Percentiles rank a stretch among this genome's conserved stretches.
phyloP scores from a whole-genome alignment of 2,888 invertebrate genomes.

The Parnassius orleans region DNA sequence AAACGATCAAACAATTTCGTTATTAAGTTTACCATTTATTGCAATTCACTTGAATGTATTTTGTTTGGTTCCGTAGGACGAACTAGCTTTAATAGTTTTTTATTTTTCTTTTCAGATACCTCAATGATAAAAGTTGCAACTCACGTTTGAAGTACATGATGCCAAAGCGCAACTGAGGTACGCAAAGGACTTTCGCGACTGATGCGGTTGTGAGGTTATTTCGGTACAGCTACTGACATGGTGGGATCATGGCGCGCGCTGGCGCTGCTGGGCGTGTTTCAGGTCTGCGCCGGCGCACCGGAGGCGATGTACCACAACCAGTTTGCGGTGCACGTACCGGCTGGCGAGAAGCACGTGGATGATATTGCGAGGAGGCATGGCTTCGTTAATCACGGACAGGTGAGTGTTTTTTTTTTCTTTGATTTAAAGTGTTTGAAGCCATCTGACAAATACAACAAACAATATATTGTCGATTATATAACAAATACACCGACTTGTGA shows the following conservation, averaged over 20 bases:
- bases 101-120: slow-evolving; percentile 30
- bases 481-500: too few relatives aligned
- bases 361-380: slow-evolving; percentile 91
- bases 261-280: slow-evolving; percentile 50
- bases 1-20: too few relatives aligned
- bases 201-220: slow-evolving; percentile 54
- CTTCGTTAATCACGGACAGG: slow-evolving; percentile 93
- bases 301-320: slow-evolving; percentile 86
- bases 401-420: slow-evolving; percentile 63
- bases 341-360: slow-evolving; percentile 85
- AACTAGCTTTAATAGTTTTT: slow-evolving; percentile 19
- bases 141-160: slow-evolving; percentile 35
- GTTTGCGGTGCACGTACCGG: slow-evolving; percentile 93
- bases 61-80: too few relatives aligned
- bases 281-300: slow-evolving; percentile 49
- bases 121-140: slow-evolving; percentile 35
- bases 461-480: too few relatives aligned
- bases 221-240: slow-evolving; percentile 52
- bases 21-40: too few relatives aligned
- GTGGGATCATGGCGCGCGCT: slow-evolving; percentile 64
- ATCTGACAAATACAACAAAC: too few relatives aligned
- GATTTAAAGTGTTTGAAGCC: too few relatives aligned
- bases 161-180: slow-evolving; percentile 32
- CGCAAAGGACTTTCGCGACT: slow-evolving; percentile 40
- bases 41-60: too few relatives aligned